phyloP scores from a whole-genome alignment of 2,888 invertebrate genomes.

The Cantharis rustica region DNA sequence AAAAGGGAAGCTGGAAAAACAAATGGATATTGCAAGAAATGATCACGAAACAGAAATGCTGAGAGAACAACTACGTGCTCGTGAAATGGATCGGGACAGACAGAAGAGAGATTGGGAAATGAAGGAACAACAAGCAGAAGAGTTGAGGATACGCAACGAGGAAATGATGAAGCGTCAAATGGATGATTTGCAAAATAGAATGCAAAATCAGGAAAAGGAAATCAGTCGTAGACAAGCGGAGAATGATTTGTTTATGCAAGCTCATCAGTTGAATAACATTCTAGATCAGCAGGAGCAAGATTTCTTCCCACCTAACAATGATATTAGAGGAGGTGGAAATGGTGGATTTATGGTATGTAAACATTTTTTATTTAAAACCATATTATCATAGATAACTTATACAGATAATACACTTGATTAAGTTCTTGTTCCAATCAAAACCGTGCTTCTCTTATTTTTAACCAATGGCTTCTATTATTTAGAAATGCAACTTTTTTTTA shows the following conservation, averaged over 20 bases:
- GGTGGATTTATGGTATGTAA: background rate
- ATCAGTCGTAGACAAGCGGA: conserved; percentile 84
- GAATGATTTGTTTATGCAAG: conserved; percentile 86
- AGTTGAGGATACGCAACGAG: conserved; percentile 68
- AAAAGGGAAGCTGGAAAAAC: conserved; percentile 91
- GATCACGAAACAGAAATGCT: conserved; percentile 97
- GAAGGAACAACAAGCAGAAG: conserved; percentile 66
- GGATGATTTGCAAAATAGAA: conserved; percentile 77
- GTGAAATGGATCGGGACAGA: conserved; percentile 85
- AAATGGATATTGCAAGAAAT: conserved; percentile 95
- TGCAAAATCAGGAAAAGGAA: conserved; percentile 83
- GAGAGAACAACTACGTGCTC: conserved; percentile 84
- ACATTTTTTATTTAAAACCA: too few relatives aligned
- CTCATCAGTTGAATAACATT: conserved; percentile 59
- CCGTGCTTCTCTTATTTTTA: too few relatives aligned
- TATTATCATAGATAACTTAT: too few relatives aligned
- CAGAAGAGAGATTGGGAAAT: conserved; percentile 61
- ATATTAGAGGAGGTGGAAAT: background rate
- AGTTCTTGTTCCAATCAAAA: too few relatives aligned
- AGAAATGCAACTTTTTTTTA: too few relatives aligned
- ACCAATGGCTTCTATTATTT: too few relatives aligned
- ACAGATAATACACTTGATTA: too few relatives aligned
- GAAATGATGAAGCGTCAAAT: conserved; percentile 70
- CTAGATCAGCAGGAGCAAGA: conserved; percentile 73
- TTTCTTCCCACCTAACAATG: conserved; percentile 36